A percentile compares a stretch with the other conserved stretches of the same genome.
Evolutionary conservation across 1,140 invertebrate genomes (phyloP).

Genomic region (Bombus huntii): DNA sequence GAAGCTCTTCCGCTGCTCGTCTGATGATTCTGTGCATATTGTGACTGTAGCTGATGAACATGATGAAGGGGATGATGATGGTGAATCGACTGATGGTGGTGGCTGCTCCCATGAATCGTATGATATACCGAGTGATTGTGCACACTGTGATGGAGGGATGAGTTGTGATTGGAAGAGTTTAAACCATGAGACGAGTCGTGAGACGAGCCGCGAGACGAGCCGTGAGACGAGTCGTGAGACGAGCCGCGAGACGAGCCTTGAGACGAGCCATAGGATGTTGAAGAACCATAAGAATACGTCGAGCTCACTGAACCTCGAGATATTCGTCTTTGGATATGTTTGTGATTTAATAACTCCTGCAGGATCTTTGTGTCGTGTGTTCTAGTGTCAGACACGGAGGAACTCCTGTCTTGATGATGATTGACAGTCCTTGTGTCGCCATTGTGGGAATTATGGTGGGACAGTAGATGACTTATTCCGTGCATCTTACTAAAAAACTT

Average conservation of each 20-base stretch:
- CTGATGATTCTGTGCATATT: conserved; percentile 41
- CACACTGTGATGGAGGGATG: conserved; percentile 55
- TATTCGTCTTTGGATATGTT: conserved; percentile 64
- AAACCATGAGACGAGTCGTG: conserved; percentile 72
- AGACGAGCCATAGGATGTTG: conserved; percentile 70
- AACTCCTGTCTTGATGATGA: conserved; percentile 55
- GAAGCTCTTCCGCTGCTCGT: conserved; percentile 70
- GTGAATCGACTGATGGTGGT: conserved; percentile 63
- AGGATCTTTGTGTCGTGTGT: conserved; percentile 69
- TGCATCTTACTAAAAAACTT: conserved; percentile 69
- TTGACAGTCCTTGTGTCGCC: conserved; percentile 42
- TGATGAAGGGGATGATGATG: conserved; percentile 68
- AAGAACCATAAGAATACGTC: conserved; percentile 74
- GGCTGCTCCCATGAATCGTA: conserved; percentile 71
- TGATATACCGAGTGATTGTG: conserved; percentile 73
- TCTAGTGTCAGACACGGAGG: conserved; percentile 43
- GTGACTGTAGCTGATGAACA: conserved; percentile 61
- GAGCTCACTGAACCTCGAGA: conserved; percentile 78
- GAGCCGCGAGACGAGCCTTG: conserved; percentile 67
- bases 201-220: conserved; percentile 66
- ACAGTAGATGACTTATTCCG: conserved; percentile 74
- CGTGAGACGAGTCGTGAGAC: conserved; percentile 70
- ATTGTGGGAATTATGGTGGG: conserved; percentile 65
- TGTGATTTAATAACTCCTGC: conserved; percentile 70
- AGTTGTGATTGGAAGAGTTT: conserved; percentile 70